Conservation (phyloP, 2,113 vertebrate species). For the Murina feae region DNA sequence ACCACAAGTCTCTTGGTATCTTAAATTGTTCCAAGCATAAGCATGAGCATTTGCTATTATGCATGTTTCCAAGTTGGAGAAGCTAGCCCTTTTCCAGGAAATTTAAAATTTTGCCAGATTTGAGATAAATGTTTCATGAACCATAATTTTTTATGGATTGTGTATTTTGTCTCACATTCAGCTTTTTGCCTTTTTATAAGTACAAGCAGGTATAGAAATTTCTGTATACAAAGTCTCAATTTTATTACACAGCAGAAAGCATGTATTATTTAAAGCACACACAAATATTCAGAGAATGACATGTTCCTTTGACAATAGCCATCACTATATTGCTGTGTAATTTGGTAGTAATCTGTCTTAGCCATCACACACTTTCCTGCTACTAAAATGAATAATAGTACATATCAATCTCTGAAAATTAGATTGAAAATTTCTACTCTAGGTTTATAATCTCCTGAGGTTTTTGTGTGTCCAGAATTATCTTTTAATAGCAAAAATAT, state of each 20-base stretch:
- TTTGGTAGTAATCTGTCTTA: background rate
- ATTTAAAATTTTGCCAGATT: background rate
- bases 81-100: background rate
- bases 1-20: background rate
- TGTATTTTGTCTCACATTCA: background rate
- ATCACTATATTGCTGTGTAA: background rate
- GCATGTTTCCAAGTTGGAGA: background rate
- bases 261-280: background rate
- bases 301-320: background rate
- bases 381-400: background rate
- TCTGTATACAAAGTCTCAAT: background rate
- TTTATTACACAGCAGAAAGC: background rate
- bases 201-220: background rate
- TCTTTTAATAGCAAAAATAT: background rate
- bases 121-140: background rate
- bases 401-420: background rate
- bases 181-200: slow-evolving; percentile 31
- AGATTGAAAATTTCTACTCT: background rate
- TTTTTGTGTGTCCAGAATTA: background rate
- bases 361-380: background rate
- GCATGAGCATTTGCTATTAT: background rate
- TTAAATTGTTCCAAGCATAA: slow-evolving; percentile 30
- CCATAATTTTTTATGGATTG: background rate
- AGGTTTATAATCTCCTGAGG: background rate
- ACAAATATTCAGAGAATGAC: background rate